Base-by-base conservation (phyloP, 2,797 vertebrate species). In the Lophotriccus pileatus region DNA sequence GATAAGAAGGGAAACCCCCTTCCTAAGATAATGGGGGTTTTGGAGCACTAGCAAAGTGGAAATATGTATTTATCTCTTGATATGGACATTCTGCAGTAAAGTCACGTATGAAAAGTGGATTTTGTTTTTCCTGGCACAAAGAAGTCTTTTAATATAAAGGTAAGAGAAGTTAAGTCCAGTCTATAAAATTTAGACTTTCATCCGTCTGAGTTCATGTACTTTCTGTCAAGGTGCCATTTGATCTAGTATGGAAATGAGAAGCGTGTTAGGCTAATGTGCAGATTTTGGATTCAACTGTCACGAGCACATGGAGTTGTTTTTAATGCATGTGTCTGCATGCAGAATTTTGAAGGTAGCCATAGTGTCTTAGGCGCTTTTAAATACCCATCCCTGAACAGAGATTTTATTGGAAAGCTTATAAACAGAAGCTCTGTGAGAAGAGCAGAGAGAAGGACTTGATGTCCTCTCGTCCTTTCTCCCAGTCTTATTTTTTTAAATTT, bases 321-420 rank as follows among this genome's bases (percentile, higher is more conserved):
- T 52, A 77, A 75, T 4, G 13, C 25, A 30, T 0, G 0, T 20
- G 8, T 28, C 36, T 58, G 41, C 5, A 12, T 0, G 5, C 25
- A 86, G 55, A 59, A 81, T 66, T 60, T 39, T 34, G 24, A 56
- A 60, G 60, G 41, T 73, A 76, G 34, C 55, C 6, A 2, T 36
- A 36, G 41, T 32, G 53, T 87, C 36, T 58, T 39, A 50, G 20
- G 50, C 22, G 41, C 47, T 75, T 63, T 28, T 21, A 69, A 76
- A 55, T 76, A 92, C 28, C 43, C 9, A 20, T 37, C 16, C 8
- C 3, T 14, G 64, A 18, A 14, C 5, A 59, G 43, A 52, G 46
- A 30, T 79, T 69, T 79, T 66, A n/a, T 27, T 84, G 39, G 36
- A 34, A 62, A 76, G 32, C 28, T 87, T 84, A 62, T 62, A 63